Evolutionary conservation across 2,888 invertebrate genomes (phyloP).

Genomic region (Mythimna vitellina): DNA sequence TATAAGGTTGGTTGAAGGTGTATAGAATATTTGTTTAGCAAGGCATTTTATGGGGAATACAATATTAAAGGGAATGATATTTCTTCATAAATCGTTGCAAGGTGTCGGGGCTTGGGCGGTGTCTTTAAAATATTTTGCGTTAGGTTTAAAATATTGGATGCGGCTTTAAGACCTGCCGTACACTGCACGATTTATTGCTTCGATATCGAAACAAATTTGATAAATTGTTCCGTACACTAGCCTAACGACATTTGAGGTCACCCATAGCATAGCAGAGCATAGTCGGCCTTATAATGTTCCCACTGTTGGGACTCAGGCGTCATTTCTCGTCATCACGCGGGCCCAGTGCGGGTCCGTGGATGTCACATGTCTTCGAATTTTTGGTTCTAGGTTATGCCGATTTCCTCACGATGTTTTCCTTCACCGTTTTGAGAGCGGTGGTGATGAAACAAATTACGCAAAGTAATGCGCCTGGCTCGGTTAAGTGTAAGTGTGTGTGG

Average conservation of each 20-base stretch:
- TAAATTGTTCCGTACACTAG: constrained; percentile 34
- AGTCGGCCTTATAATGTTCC: too few relatives aligned
- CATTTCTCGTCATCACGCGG: too few relatives aligned
- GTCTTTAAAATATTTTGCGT: constrained; percentile 64
- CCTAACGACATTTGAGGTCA: constrained; percentile 16
- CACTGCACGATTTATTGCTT: constrained; percentile 41
- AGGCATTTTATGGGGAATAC: constrained; percentile 67
- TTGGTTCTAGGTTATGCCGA: too few relatives aligned
- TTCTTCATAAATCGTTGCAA: constrained; percentile 76
- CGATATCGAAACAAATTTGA: constrained; percentile 33
- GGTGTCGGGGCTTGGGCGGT: constrained; percentile 66
- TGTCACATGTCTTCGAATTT: too few relatives aligned
- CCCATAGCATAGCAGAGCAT: too few relatives aligned
- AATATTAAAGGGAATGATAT: constrained; percentile 78
- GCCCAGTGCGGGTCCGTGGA: too few relatives aligned
- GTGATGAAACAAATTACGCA: too few relatives aligned
- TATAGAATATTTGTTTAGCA: constrained; percentile 39
- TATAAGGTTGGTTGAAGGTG: constrained; percentile 26
- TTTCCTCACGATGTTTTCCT: too few relatives aligned
- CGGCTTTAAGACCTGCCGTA: constrained; percentile 43
- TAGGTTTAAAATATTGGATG: constrained; percentile 59
- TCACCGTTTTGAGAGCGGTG: too few relatives aligned
- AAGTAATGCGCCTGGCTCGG: too few relatives aligned
- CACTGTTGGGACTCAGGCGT: too few relatives aligned
- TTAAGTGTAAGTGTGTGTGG: too few relatives aligned